phyloP scores from a whole-genome alignment of 2,113 vertebrate species.

The Melanerpes aurifrons region DNA sequence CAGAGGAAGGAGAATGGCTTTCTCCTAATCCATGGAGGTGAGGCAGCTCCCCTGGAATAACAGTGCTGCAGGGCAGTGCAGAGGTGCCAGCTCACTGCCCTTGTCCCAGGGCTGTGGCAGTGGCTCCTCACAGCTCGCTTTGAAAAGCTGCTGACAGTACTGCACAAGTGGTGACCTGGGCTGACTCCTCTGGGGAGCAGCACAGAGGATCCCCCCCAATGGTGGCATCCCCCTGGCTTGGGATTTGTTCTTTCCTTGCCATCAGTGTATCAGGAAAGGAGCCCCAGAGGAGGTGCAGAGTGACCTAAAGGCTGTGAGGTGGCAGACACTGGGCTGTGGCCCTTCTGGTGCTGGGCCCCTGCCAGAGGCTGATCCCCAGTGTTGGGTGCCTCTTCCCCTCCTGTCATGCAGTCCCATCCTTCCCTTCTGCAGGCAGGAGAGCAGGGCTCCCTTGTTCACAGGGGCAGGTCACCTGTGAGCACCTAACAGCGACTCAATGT shows the following conservation, averaged over 20 bases:
- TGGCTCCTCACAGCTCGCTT: background rate
- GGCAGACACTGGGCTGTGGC: background rate
- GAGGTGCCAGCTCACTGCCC: background rate
- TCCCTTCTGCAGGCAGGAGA: background rate
- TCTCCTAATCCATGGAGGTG: background rate
- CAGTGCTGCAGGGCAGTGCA: background rate
- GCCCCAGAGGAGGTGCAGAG: background rate
- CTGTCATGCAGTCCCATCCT: background rate
- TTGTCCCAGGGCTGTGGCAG: background rate
- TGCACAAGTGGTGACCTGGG: background rate
- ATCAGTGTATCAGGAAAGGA: background rate
- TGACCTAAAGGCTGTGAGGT: background rate
- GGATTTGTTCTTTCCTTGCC: background rate
- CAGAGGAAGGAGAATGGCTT: background rate
- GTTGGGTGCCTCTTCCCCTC: background rate
- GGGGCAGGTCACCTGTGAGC: background rate
- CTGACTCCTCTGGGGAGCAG: background rate
- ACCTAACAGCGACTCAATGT: background rate
- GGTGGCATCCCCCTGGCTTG: background rate
- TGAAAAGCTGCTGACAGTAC: background rate
- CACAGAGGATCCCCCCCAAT: background rate
- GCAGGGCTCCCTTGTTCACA: background rate
- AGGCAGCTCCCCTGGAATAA: background rate
- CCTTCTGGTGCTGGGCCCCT: background rate
- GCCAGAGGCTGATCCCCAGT: background rate